These are phyloP conservation scores for Brachionus koreanus DNA, from an alignment of 1,140 invertebrate genomes.

Conservation along the genomic window DNA sequence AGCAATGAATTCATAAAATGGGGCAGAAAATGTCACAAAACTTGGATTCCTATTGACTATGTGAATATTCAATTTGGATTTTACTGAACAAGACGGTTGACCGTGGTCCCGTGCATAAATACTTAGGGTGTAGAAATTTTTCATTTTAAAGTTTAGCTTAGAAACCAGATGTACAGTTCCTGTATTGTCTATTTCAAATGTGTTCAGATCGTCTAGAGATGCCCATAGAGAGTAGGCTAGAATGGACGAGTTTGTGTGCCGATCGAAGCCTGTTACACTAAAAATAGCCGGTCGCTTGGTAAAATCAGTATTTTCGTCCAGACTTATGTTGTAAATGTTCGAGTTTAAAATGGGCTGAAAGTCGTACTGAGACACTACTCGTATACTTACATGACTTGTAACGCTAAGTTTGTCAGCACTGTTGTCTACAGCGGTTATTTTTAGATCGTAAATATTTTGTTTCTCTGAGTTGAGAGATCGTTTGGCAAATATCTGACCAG, in stretches of 20 bases:
- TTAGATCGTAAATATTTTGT: not conserved
- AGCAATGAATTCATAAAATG: constrained; percentile 43
- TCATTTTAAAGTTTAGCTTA: constrained; percentile 20
- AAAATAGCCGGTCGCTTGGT: constrained; percentile 3
- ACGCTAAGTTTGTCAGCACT: not conserved
- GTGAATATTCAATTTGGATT: not conserved
- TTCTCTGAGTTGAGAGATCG: not conserved
- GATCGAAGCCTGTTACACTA: not conserved
- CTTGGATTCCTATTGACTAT: constrained; percentile 3
- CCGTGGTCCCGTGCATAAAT: not conserved
- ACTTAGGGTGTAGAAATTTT: constrained; percentile 13
- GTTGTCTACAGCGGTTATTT: not conserved
- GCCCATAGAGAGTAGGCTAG: constrained; percentile 17
- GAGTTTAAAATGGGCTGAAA: not conserved
- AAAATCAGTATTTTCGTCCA: constrained; percentile 25
- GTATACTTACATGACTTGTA: not conserved
- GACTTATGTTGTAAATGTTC: not conserved
- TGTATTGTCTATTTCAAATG: constrained; percentile 27
- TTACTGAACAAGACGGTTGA: not conserved
- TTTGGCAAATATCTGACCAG: constrained; percentile 40
- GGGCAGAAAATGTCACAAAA: constrained; percentile 4
- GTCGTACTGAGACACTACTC: not conserved
- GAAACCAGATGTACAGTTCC: not conserved
- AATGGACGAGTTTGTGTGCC: not conserved
- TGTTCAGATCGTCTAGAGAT: constrained; percentile 33